Percentiles rank a stretch among this genome's conserved stretches.
These are phyloP conservation scores for Caranx melampygus DNA, from an alignment of 2,113 vertebrate genomes.

Conservation along the genomic window DNA sequence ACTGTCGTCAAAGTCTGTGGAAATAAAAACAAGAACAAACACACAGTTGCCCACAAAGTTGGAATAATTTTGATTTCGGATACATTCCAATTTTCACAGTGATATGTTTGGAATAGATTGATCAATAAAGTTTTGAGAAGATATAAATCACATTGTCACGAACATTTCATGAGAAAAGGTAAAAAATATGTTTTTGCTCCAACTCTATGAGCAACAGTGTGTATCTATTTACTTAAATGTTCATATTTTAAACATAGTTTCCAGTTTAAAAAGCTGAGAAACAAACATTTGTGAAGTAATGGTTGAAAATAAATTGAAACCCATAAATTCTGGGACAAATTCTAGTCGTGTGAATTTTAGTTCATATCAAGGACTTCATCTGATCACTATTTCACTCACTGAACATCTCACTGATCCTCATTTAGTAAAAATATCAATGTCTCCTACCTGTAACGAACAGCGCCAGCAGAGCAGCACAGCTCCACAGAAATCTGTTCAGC, in stretches of 20 bases:
- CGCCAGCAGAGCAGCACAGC: conserved; percentile 40
- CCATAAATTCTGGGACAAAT: not conserved
- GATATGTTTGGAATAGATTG: too few relatives aligned
- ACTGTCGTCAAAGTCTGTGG: not conserved
- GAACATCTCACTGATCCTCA: not conserved
- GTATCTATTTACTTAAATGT: too few relatives aligned
- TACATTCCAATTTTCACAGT: too few relatives aligned
- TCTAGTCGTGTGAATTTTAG: not conserved
- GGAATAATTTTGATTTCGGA: too few relatives aligned
- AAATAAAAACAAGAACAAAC: not conserved
- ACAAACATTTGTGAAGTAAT: not conserved
- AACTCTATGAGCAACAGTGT: too few relatives aligned
- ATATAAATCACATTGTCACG: too few relatives aligned
- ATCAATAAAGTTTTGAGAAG: too few relatives aligned
- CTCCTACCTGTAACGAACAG: conserved; percentile 49
- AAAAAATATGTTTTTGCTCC: too few relatives aligned
- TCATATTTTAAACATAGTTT: too few relatives aligned
- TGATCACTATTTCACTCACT: not conserved
- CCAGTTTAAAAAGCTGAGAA: too few relatives aligned
- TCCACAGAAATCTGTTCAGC: conserved; percentile 33
- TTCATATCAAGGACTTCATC: not conserved
- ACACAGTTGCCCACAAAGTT: too few relatives aligned
- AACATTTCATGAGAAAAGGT: too few relatives aligned
- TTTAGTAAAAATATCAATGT: not conserved
- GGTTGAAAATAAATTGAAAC: not conserved